Percentiles rank a stretch among this genome's conserved stretches.
Conservation (phyloP, 2,888 invertebrate genomes). For the Eurytoma adleriae region DNA sequence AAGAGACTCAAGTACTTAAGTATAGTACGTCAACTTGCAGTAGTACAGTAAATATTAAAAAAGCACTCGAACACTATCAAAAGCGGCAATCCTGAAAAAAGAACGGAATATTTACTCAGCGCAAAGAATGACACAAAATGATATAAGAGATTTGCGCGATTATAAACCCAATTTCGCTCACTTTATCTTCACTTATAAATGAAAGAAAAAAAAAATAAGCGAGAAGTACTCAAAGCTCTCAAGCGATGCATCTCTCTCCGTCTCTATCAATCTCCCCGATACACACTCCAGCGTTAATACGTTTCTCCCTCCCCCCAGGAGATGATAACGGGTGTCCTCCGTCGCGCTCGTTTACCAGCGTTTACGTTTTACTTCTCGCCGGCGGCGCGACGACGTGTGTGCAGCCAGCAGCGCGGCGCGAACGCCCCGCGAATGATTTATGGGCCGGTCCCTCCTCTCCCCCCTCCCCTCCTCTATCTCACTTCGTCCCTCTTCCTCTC, state of each 20-base stretch:
- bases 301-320: neutral
- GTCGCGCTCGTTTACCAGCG: conserved; percentile 38
- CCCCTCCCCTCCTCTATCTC: too few relatives aligned
- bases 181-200: neutral
- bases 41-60: too few relatives aligned
- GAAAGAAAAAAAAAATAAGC: too few relatives aligned
- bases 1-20: too few relatives aligned
- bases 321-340: neutral
- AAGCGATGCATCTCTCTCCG: conserved; percentile 29
- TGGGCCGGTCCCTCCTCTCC: neutral
- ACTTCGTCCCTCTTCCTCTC: too few relatives aligned
- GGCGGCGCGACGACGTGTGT: conserved; percentile 41
- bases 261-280: conserved; percentile 51
- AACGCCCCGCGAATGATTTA: conserved; percentile 39
- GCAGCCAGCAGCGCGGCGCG: conserved; percentile 1
- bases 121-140: neutral
- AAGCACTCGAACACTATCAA: too few relatives aligned
- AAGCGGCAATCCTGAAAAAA: too few relatives aligned
- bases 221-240: conserved; percentile 21
- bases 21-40: too few relatives aligned
- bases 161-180: neutral
- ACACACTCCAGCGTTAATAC: conserved; percentile 9
- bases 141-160: neutral
- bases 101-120: neutral
- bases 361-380: conserved; percentile 52